Evolutionary conservation across 2,888 invertebrate genomes (phyloP).

Genomic region (Agrochola lychnidis): DNA sequence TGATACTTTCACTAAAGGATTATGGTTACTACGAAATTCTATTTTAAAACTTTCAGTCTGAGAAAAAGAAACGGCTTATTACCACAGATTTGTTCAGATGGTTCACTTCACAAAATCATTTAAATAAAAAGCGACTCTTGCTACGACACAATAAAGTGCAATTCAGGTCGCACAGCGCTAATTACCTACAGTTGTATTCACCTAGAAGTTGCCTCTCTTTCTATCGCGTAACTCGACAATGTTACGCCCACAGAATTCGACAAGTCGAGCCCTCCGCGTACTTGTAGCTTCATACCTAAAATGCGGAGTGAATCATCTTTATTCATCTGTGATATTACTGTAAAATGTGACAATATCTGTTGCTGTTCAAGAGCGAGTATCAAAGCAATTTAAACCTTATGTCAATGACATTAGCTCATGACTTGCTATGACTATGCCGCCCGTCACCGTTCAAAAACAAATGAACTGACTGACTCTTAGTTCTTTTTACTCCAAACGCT

Average conservation of each 20-base stretch:
- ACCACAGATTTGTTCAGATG: too few relatives aligned
- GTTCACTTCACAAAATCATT: too few relatives aligned
- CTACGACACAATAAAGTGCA: too few relatives aligned
- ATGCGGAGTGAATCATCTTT: too few relatives aligned
- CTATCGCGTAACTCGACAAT: too few relatives aligned
- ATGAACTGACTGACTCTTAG: not conserved
- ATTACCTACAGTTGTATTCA: too few relatives aligned
- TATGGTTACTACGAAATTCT: not conserved
- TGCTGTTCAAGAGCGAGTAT: not conserved
- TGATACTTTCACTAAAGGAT: not conserved
- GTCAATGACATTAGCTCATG: not conserved
- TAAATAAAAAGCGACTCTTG: too few relatives aligned
- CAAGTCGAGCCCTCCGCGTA: too few relatives aligned
- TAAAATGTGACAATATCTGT: not conserved
- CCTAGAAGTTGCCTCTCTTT: too few relatives aligned
- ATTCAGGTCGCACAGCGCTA: too few relatives aligned
- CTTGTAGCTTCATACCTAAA: too few relatives aligned
- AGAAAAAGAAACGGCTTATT: not conserved
- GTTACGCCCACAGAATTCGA: too few relatives aligned
- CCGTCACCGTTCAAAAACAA: not conserved
- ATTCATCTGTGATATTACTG: not conserved
- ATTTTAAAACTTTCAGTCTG: slow-evolving; percentile 14
- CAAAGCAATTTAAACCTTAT: slow-evolving; percentile 19
- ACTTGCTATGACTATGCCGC: not conserved
- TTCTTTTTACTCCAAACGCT: slow-evolving; percentile 1